phyloP scores from a whole-genome alignment of 2,888 invertebrate genomes.

The Macaria notata region DNA sequence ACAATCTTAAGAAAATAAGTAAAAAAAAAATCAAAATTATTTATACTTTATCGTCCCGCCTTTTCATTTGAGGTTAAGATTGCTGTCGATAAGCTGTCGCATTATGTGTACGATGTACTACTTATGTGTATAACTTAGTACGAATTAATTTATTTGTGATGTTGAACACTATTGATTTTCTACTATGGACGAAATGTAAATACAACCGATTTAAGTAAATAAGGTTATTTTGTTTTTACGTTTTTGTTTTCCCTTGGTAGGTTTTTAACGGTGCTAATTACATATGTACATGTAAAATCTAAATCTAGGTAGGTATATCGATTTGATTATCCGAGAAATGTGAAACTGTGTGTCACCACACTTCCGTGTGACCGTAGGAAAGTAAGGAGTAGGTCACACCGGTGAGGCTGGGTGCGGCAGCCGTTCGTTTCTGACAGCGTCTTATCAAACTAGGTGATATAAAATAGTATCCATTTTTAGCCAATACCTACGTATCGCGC shows the following conservation, averaged over 20 bases:
- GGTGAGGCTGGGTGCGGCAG: neutral
- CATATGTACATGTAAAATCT: neutral
- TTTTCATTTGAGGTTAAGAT: slow-evolving; percentile 73
- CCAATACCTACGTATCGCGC: no score
- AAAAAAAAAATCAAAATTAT: slow-evolving; percentile 64
- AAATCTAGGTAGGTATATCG: neutral
- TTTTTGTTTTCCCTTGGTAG: slow-evolving; percentile 68
- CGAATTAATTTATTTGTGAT: slow-evolving; percentile 82
- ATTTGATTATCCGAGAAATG: neutral
- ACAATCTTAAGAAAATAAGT: slow-evolving; percentile 55
- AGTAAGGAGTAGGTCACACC: slow-evolving; percentile 9
- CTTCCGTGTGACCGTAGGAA: slow-evolving; percentile 1
- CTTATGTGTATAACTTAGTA: slow-evolving; percentile 79
- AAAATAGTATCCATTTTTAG: no score
- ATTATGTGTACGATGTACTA: slow-evolving; percentile 75
- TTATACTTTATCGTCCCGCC: slow-evolving; percentile 68
- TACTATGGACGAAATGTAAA: slow-evolving; percentile 81
- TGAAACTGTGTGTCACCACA: slow-evolving; percentile 3
- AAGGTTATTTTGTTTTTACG: slow-evolving; percentile 79
- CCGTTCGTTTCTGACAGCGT: neutral
- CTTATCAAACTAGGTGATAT: no score
- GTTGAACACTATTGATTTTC: slow-evolving; percentile 81
- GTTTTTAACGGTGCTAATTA: neutral
- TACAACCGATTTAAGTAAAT: slow-evolving; percentile 83
- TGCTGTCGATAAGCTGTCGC: slow-evolving; percentile 73